These are phyloP conservation scores for Elegia similella DNA, from an alignment of 2,888 invertebrate species.

Conservation along the genomic window DNA sequence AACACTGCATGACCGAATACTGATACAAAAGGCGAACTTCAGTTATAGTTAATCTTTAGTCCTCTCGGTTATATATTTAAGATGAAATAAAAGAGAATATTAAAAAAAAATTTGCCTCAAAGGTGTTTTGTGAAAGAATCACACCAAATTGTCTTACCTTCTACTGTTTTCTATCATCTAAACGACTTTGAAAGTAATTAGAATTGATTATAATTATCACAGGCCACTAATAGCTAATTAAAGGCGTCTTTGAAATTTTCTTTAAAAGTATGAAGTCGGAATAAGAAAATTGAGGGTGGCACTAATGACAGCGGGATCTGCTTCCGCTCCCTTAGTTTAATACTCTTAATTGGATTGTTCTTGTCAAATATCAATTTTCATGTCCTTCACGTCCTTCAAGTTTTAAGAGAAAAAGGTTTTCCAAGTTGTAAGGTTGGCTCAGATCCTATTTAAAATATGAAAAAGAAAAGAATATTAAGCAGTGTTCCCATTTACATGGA, in stretches of 20 bases:
- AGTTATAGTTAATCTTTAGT: no score
- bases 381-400: slow-evolving; percentile 12
- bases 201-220: slow-evolving; percentile 17
- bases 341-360: slow-evolving; percentile 35
- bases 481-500: no score
- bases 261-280: slow-evolving; percentile 17
- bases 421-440: neutral
- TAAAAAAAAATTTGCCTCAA: no score
- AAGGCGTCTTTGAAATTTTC: slow-evolving; percentile 23
- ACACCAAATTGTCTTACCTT: no score
- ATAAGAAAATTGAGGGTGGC: slow-evolving; percentile 25
- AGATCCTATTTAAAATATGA: neutral
- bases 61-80: no score
- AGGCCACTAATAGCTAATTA: slow-evolving; percentile 30
- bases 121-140: no score
- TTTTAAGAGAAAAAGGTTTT: neutral
- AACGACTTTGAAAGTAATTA: no score
- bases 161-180: no score
- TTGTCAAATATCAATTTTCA: slow-evolving; percentile 34
- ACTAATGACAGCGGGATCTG: slow-evolving; percentile 26
- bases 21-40: no score
- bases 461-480: no score
- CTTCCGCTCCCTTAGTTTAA: slow-evolving; percentile 26
- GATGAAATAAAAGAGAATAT: no score
- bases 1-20: no score